phyloP scores from a whole-genome alignment of 2,797 vertebrate genomes.

The Picus viridis region DNA sequence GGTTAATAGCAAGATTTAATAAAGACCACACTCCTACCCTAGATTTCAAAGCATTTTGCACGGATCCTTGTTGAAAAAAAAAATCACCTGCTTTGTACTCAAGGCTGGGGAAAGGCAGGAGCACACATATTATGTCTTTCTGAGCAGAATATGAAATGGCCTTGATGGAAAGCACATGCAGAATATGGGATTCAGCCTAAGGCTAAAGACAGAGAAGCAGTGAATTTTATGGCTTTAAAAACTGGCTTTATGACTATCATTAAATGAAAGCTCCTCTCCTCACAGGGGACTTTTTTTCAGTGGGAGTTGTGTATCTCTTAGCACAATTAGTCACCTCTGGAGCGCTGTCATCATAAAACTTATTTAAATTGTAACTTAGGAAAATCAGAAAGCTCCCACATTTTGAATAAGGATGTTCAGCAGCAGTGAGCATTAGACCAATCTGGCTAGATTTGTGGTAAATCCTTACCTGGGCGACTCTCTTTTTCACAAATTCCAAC shows the following conservation, averaged over 20 bases:
- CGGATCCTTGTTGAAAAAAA: neutral
- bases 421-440: fast-evolving
- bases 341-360: neutral
- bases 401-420: neutral
- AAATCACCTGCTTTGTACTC: neutral
- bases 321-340: slow-evolving; percentile 3
- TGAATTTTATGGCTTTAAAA: slow-evolving; percentile 50
- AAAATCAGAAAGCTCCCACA: neutral
- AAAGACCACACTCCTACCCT: neutral
- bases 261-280: slow-evolving; percentile 37
- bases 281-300: neutral
- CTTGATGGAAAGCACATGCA: neutral
- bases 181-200: slow-evolving; percentile 5
- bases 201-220: slow-evolving; percentile 1
- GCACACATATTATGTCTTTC: neutral
- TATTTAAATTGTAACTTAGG: neutral
- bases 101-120: neutral
- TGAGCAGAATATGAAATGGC: neutral
- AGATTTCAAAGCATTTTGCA: neutral
- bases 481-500: slow-evolving; percentile 31
- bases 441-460: slow-evolving; percentile 1
- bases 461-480: slow-evolving; percentile 46
- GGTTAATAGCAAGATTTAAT: neutral
- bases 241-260: slow-evolving; percentile 30
- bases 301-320: neutral